Base-by-base conservation (phyloP, 1,140 invertebrate species). In the Drosophila tristis region DNA sequence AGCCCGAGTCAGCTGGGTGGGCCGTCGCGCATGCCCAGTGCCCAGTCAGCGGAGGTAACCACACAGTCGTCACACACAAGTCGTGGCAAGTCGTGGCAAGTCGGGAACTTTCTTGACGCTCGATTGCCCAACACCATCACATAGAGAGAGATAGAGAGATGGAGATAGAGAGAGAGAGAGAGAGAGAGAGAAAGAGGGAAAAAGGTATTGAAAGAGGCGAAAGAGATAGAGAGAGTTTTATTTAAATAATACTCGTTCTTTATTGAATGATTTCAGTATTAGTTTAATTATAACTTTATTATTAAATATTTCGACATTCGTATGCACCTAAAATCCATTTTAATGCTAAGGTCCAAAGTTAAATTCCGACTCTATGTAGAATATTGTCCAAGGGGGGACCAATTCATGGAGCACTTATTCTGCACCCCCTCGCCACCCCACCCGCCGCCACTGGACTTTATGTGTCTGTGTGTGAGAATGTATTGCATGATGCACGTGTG, bases 241-340 rank as follows among this genome's bases (percentile, higher is more conserved):
- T 86, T 87, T 81, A 82, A 87, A 86, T 81, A 72, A 82, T 87
- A 75, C 66, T 81, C 62, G 57, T 78, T 86, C 74, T 86, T 86
- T 86, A 86, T 86, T 87, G 74, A 86, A 87, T 81, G 55, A 80
- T 78, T 66, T 70, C 49, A 62, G 67, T 70, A 77, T 74, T 75
- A 13, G 53, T 75, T 75, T 78, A 50, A 77, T 47, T 74, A 66
- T 65, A 63, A 82, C 70, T 84, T 25, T 48, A 61, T 25, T 48
- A 61, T 48, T 49, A 59, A 62, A 74, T 70, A 66, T 59, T 50
- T 65, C 44, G 66, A 70, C 50, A 70, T 71, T 70, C 67, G 67
- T 58, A 66, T 70, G 67, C 58, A 71, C 67, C 65, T 71, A 70
- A 35, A 58, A 47, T 71, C 65, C 64, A 71, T 26, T 58, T 71